A percentile compares a stretch with the other conserved stretches of the same genome.
These are phyloP conservation scores for Megalops atlanticus DNA, from an alignment of 2,113 vertebrate species.

Conservation along the genomic window DNA sequence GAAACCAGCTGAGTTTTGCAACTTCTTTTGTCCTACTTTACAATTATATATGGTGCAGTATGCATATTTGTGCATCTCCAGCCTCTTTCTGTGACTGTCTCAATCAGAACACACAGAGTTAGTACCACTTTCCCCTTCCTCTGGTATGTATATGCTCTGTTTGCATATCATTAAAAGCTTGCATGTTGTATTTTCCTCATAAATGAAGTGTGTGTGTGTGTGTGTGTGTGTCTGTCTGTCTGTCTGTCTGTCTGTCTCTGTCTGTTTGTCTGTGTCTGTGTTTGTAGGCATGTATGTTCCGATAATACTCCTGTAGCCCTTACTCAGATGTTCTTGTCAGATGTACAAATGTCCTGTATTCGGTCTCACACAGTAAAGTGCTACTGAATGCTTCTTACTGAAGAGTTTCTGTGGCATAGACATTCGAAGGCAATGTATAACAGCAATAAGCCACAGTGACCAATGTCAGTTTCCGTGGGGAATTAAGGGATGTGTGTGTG, in stretches of 20 bases:
- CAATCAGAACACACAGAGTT: slow-evolving; percentile 7
- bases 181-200: slow-evolving; percentile 62
- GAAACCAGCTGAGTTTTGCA: slow-evolving; percentile 43
- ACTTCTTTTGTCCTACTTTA: neutral
- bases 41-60: neutral
- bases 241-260: slow-evolving; percentile 32
- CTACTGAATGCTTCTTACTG: slow-evolving; percentile 29
- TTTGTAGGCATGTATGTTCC: no score
- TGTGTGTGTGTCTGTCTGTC: slow-evolving; percentile 40
- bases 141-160: slow-evolving; percentile 41
- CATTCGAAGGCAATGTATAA: neutral
- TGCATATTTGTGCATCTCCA: neutral
- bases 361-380: slow-evolving; percentile 24
- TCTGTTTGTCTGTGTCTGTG: slow-evolving; percentile 44
- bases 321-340: slow-evolving; percentile 55
- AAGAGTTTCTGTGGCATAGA: slow-evolving; percentile 24
- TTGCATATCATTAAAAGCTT: slow-evolving; percentile 69
- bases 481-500: slow-evolving; percentile 35
- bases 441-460: slow-evolving; percentile 58
- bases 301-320: slow-evolving; percentile 70
- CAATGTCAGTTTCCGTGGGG: slow-evolving; percentile 45
- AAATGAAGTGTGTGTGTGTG: slow-evolving; percentile 44
- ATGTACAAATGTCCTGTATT: slow-evolving; percentile 37
- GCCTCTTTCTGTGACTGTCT: neutral
- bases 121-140: neutral